Conservation (phyloP, 2,888 invertebrate species). For the Catonia carolina region DNA sequence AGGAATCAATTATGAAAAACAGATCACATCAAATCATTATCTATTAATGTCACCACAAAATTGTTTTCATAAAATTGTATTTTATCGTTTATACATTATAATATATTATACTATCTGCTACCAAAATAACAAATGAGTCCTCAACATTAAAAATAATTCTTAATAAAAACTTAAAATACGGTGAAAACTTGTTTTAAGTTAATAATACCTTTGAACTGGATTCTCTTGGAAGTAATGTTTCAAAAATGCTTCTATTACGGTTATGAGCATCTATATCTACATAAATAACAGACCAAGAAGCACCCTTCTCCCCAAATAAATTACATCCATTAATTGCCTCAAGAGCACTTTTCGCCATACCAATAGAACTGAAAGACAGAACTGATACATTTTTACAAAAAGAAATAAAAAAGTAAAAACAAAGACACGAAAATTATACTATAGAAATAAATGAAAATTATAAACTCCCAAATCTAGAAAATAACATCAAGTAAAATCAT, state of each 20-base stretch:
- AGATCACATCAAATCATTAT: too few species aligned
- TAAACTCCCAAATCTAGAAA: neutral
- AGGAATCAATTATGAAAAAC: too few species aligned
- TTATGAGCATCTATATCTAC: constrained; percentile 99
- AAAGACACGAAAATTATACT: neutral
- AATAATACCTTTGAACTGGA: constrained; percentile 92
- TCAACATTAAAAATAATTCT: too few species aligned
- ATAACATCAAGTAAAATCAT: too few species aligned
- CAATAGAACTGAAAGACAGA: constrained; percentile 34
- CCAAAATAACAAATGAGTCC: too few species aligned
- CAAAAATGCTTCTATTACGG: constrained; percentile 96
- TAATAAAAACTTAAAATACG: too few species aligned
- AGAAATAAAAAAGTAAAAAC: neutral
- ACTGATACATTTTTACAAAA: too few species aligned
- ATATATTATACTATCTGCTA: too few species aligned
- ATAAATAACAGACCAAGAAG: constrained; percentile 97
- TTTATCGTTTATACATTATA: too few species aligned
- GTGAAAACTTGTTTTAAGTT: too few species aligned
- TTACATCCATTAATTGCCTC: constrained; percentile 99
- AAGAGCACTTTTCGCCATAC: constrained; percentile 93
- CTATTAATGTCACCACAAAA: too few species aligned
- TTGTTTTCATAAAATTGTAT: too few species aligned
- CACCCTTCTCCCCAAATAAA: constrained; percentile 93
- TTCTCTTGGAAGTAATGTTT: constrained; percentile 94
- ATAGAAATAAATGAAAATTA: neutral